Percentiles rank a stretch among this genome's conserved stretches.
These are phyloP conservation scores for Globia sparganii DNA, from an alignment of 2,888 invertebrate species.

Conservation along the genomic window DNA sequence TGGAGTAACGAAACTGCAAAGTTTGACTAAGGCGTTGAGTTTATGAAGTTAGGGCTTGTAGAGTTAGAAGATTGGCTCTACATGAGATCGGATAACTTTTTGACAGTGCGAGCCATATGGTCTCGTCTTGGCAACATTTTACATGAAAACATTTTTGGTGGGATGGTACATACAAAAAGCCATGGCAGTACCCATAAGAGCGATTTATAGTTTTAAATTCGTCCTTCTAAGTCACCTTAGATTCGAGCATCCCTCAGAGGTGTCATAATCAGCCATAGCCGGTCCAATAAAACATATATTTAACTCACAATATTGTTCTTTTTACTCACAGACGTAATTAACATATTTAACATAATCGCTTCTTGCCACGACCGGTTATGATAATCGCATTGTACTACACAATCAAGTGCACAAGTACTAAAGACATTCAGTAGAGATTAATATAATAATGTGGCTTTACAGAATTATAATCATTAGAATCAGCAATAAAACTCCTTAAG, in stretches of 20 bases:
- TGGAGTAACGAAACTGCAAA: too few relatives aligned
- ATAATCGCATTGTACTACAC: slow-evolving; percentile 76
- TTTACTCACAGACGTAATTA: slow-evolving; percentile 77
- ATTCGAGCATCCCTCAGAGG: slow-evolving; percentile 52
- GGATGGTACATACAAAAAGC: neutral
- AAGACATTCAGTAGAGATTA: slow-evolving; percentile 24
- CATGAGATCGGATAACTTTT: too few relatives aligned
- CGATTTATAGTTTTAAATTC: slow-evolving; percentile 25
- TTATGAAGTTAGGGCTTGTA: too few relatives aligned
- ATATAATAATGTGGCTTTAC: slow-evolving; percentile 11
- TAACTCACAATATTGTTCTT: slow-evolving; percentile 79
- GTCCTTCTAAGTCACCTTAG: slow-evolving; percentile 56
- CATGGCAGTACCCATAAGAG: neutral
- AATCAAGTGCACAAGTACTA: slow-evolving; percentile 67
- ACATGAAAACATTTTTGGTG: too few relatives aligned
- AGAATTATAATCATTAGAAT: neutral
- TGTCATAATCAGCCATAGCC: slow-evolving; percentile 59
- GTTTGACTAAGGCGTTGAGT: too few relatives aligned
- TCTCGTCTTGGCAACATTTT: too few relatives aligned
- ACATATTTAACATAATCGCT: slow-evolving; percentile 83
- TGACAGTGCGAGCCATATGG: too few relatives aligned
- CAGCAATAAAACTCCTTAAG: neutral
- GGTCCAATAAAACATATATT: slow-evolving; percentile 78
- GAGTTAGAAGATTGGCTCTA: too few relatives aligned
- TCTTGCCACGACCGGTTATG: slow-evolving; percentile 81